Base-by-base conservation (phyloP, 92 coral and sea anemone genomes). In the Parazoanthus atlanticus region DNA sequence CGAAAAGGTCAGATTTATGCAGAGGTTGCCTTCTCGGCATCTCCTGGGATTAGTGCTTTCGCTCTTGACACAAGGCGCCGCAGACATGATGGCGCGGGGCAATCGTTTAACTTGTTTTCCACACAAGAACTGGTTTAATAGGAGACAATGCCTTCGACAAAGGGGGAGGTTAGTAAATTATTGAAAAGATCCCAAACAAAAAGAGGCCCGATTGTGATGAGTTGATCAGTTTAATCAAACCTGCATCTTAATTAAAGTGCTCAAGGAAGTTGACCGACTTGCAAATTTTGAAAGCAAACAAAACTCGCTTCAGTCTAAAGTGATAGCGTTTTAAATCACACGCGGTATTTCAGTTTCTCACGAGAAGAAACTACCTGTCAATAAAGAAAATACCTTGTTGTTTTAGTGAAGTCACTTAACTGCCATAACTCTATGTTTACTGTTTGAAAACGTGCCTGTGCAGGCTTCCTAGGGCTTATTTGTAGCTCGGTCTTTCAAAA, bases 151-250 rank as follows among this genome's bases (percentile, higher is more conserved):
- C 78, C 7, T 34, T 30, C 58, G 67, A 84, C 66, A 84, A 84
- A 26, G 64, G 25, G 78, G 87, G 87, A 70, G 78, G 79, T 69
- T 71, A 67, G 66, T 84, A 84, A 70, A 71, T 84, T 84, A 71
- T 84, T 84, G 87, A 84, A 84, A 80, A 43, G 87, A 43, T 84
- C 87, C 78, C 29, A 26, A 10, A 84, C 87, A 84, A 84, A 84
- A 84, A 47, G 86, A 29, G 78, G 31, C 5, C 41, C 56, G 4
- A 84, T 71, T 84, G 87, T 84, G 77, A 15, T 67, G 41, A 70
- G 78, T 84, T 49, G 87, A 84, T 84, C 78, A 84, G 58, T 84
- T 84, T 84, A 84, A 84, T 84, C 87, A 71, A 84, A 46, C 87
- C 70, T 84, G 87, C 79, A 84, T 84, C 78, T 84, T 84, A 84